Percentiles rank a stretch among this genome's conserved stretches.
phyloP scores from a whole-genome alignment of 2,113 vertebrate genomes.

The Sitta europaea region DNA sequence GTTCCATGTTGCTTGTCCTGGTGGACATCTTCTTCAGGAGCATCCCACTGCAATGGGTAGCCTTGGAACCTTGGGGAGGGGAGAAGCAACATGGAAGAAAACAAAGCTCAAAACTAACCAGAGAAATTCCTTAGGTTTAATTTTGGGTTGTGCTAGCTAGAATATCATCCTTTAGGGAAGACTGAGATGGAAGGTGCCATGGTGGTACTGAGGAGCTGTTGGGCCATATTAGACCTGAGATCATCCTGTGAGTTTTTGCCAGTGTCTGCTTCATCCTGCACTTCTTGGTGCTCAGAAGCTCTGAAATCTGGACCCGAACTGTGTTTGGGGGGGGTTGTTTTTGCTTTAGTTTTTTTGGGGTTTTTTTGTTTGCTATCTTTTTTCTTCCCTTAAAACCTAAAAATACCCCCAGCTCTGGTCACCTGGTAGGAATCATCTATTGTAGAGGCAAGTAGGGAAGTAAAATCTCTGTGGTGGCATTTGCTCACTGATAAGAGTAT shows the following conservation, averaged over 20 bases:
- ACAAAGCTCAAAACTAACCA: neutral
- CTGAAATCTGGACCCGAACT: neutral
- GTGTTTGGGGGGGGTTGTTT: rapidly evolving
- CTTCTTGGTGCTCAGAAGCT: neutral
- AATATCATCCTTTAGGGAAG: neutral
- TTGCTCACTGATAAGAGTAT: neutral
- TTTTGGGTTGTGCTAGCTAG: neutral
- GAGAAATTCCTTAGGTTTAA: neutral
- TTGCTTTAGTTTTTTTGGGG: rapidly evolving
- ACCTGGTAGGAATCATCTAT: neutral
- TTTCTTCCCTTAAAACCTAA: neutral
- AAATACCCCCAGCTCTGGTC: neutral
- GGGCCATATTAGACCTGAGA: neutral
- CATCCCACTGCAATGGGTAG: neutral
- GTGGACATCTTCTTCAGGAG: neutral
- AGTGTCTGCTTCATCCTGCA: rapidly evolving
- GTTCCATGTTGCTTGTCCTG: neutral
- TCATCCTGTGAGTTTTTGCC: rapidly evolving
- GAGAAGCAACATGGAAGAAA: neutral
- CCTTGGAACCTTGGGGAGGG: neutral
- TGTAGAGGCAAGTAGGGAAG: neutral
- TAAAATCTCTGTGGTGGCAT: neutral
- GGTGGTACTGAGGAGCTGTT: neutral
- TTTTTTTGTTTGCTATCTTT: neutral
- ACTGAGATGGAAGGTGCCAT: rapidly evolving